These are phyloP conservation scores for Chromis chromis DNA, from an alignment of 2,797 vertebrate species.

Conservation along the genomic window DNA sequence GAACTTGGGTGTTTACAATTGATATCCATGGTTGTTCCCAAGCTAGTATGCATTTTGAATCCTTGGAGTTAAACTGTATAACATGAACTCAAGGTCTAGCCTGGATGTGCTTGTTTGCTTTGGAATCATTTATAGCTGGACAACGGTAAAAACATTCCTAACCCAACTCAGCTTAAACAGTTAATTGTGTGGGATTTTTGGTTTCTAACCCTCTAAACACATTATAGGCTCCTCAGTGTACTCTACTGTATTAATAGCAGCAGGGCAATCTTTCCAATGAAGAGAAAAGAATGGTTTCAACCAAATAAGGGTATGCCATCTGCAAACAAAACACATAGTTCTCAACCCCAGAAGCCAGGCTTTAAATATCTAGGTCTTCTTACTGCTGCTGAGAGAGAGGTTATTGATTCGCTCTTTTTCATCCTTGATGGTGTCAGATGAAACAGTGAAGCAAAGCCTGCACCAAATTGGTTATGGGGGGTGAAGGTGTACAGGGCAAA, in stretches of 20 bases:
- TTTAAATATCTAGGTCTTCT: constrained; percentile 52
- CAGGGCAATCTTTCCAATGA: constrained; percentile 53
- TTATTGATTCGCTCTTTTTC: constrained; percentile 57
- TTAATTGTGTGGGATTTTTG: constrained; percentile 52
- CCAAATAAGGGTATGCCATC: constrained; percentile 77
- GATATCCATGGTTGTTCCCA: constrained; percentile 49
- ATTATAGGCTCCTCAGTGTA: constrained; percentile 35
- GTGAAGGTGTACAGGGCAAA: constrained; percentile 24
- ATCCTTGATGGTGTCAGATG: constrained; percentile 53
- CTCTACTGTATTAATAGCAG: constrained; percentile 67
- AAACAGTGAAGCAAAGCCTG: constrained; percentile 50
- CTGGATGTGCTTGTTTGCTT: constrained; percentile 54
- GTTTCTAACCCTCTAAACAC: constrained; percentile 52
- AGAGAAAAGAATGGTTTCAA: constrained; percentile 56
- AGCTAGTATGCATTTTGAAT: constrained; percentile 53
- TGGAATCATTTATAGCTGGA: constrained; percentile 60
- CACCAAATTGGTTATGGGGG: constrained; percentile 28
- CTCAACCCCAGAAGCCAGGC: constrained; percentile 43
- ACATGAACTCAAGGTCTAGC: constrained; percentile 49
- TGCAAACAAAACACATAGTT: constrained; percentile 72
- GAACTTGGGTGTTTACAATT: constrained; percentile 72
- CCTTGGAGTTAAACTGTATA: constrained; percentile 51
- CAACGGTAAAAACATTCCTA: constrained; percentile 45
- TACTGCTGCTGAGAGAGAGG: constrained; percentile 45
- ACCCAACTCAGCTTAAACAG: constrained; percentile 37